These are phyloP conservation scores for Platichthys flesus DNA, from an alignment of 2,113 vertebrate genomes.

Conservation along the genomic window DNA sequence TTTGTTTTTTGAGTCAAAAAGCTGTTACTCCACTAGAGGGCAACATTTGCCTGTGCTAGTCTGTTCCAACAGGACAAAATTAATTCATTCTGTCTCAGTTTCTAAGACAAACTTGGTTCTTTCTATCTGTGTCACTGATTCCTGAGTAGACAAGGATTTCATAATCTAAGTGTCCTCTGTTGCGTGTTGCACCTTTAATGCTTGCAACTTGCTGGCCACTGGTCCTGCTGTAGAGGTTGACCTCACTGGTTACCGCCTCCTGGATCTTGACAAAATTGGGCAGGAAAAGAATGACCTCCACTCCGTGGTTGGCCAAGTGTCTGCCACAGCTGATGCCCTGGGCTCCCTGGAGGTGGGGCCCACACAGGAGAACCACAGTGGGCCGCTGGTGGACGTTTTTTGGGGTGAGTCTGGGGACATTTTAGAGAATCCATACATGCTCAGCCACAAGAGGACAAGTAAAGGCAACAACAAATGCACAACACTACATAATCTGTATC, in stretches of 20 bases:
- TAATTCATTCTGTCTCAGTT: background rate
- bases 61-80: background rate
- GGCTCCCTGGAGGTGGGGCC: slow-evolving; percentile 92
- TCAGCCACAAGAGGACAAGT: background rate
- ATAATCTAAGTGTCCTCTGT: background rate
- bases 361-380: slow-evolving; percentile 90
- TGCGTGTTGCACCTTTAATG: slow-evolving; percentile 83
- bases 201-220: slow-evolving; percentile 90
- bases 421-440: background rate
- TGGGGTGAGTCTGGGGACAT: slow-evolving; percentile 86
- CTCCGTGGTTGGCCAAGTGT: slow-evolving; percentile 93
- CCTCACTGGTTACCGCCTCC: slow-evolving; percentile 89
- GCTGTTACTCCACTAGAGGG: slow-evolving; percentile 66
- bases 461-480: background rate
- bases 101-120: background rate
- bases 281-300: slow-evolving; percentile 92
- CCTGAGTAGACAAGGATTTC: background rate
- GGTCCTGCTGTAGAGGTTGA: slow-evolving; percentile 90
- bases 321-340: slow-evolving; percentile 94
- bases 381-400: slow-evolving; percentile 95
- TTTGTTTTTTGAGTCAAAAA: background rate
- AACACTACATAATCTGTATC: background rate
- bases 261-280: slow-evolving; percentile 95
- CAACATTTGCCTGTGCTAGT: slow-evolving; percentile 40
- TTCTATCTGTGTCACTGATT: background rate